Evolutionary conservation across 2,797 vertebrate genomes (phyloP).

Genomic region (Danionella dracula): DNA sequence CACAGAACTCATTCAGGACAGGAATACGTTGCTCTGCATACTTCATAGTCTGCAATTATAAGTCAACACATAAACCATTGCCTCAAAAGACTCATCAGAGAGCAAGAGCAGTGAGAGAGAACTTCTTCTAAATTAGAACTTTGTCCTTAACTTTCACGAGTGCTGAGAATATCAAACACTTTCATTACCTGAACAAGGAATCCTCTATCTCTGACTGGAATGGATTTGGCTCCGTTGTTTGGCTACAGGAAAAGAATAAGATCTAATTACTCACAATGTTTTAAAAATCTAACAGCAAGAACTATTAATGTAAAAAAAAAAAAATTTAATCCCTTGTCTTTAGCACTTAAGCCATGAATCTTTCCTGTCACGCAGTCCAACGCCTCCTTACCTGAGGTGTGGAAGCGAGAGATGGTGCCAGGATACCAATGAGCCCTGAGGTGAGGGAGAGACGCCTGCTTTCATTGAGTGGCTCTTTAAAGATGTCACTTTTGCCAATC

Average conservation of each 20-base stretch:
- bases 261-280: too few relatives aligned
- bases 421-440: slow-evolving; percentile 89
- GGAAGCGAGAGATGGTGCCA: slow-evolving; percentile 78
- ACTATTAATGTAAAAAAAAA: too few relatives aligned
- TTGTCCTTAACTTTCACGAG: too few relatives aligned
- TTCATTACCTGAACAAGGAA: slow-evolving; percentile 84
- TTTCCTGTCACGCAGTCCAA: too few relatives aligned
- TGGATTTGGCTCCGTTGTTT: slow-evolving; percentile 78
- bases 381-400: slow-evolving; percentile 49
- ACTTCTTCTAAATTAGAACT: too few relatives aligned
- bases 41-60: slow-evolving; percentile 76
- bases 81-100: too few relatives aligned
- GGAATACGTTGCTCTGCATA: slow-evolving; percentile 87
- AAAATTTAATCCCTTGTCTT: too few relatives aligned
- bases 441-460: slow-evolving; percentile 85
- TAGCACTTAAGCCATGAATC: too few relatives aligned
- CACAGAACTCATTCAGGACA: slow-evolving; percentile 86
- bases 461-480: slow-evolving; percentile 76
- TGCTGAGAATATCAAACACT: too few relatives aligned
- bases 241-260: slow-evolving; percentile 64
- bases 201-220: slow-evolving; percentile 75
- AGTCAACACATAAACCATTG: slow-evolving; percentile 10
- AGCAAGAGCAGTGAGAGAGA: too few relatives aligned
- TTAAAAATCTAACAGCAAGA: too few relatives aligned
- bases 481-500: slow-evolving; percentile 73